Evolutionary conservation across 2,113 vertebrate species (phyloP), one percentile per base, ranked within the genome.

Genomic region (Cyrtonyx montezumae): DNA sequence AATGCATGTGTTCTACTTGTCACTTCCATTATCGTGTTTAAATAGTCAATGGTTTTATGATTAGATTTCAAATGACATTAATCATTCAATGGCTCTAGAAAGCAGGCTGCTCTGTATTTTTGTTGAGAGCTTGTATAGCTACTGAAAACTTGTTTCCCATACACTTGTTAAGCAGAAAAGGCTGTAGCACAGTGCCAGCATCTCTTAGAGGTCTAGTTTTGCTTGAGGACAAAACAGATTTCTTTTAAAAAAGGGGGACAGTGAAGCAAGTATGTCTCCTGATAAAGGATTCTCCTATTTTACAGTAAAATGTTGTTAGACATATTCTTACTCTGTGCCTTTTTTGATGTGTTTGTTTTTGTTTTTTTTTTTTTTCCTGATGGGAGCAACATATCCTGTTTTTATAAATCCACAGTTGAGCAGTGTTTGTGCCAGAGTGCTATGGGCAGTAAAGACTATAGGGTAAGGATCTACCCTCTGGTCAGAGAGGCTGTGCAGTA

Each of bases 31-130:
- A 63, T 76, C 73, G 37, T 56, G 19, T 93, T 89, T 79, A 85
- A 80, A 66, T 91, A 51, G 58, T 75, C 70, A 71, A 13, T 80
- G 42, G 23, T 18, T 81, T 96, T 92, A 83, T 94, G 32, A 93
- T 94, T 84, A 85, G 45, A 77, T 94, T 94, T 88, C 86, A 95
- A 66, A 88, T 89, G 4, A 56, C 59, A 73, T 88, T 74, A 88
- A 67, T 91, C 61, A 53, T 80, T 93, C 63, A 75, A 34, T 51
- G 59, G 48, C 19, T 93, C 30, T n/a, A 78, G 37, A 86, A 94
- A 0, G 2, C 53, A 75, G 53, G 51, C 32, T 11, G 26, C 56
- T 63, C 18, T 85, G 26, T 85, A 32, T 71, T 94, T 96, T 93
- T 82, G 19, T 84, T 94, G 68, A 80, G 42, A 83, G 42, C 51